phyloP scores from a whole-genome alignment of 1,140 invertebrate genomes.

The Coboldia fuscipes region DNA sequence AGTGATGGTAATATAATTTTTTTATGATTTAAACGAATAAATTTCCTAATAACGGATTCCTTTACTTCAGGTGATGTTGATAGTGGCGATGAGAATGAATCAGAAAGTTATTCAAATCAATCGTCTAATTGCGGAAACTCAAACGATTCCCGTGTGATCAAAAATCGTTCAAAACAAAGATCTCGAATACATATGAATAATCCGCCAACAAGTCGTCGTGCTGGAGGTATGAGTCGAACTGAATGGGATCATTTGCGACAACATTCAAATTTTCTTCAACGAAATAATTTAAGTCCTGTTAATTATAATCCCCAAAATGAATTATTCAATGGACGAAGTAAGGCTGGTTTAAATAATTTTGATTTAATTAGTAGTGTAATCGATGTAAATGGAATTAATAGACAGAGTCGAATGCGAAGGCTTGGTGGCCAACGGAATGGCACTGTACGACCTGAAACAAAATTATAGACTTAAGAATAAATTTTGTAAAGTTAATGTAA shows the following conservation, averaged over 20 bases:
- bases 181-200: slow-evolving; percentile 1
- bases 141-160: background rate
- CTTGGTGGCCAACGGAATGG: background rate
- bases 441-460: slow-evolving; percentile 2
- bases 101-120: slow-evolving; percentile 17
- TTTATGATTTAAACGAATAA: slow-evolving; percentile 3
- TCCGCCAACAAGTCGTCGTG: background rate
- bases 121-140: background rate
- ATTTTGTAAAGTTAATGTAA: no score
- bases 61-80: slow-evolving; percentile 32
- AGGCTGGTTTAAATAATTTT: slow-evolving; percentile 1
- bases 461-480: slow-evolving; percentile 1
- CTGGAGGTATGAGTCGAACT: no score
- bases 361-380: slow-evolving; percentile 3
- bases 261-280: background rate
- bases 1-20: slow-evolving; percentile 41
- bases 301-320: background rate
- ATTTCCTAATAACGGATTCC: background rate
- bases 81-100: slow-evolving; percentile 38
- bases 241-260: background rate
- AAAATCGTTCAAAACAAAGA: background rate
- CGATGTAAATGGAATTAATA: background rate
- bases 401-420: background rate
- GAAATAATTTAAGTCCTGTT: background rate
- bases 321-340: background rate